phyloP scores from a whole-genome alignment of 2,888 invertebrate species.

The Agrilus mali region DNA sequence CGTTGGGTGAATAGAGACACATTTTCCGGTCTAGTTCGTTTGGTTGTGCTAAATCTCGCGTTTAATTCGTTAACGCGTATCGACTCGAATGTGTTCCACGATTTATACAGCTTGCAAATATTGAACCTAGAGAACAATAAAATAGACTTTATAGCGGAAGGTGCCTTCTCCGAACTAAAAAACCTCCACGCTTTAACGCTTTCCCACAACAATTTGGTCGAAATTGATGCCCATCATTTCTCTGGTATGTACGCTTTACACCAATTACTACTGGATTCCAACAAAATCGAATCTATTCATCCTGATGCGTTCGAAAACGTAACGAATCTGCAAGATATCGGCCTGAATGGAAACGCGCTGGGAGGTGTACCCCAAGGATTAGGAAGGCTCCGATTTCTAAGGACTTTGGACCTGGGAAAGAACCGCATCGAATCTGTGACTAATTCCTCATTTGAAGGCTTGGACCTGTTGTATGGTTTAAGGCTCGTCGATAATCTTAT shows the following conservation, averaged over 20 bases:
- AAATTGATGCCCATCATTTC: conserved; percentile 57
- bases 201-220: conserved; percentile 56
- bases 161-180: conserved; percentile 61
- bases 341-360: conserved; percentile 60
- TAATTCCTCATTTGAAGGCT: conserved; percentile 59
- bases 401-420: conserved; percentile 69
- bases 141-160: conserved; percentile 55
- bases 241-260: conserved; percentile 61
- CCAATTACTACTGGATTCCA: conserved; percentile 62
- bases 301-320: conserved; percentile 63
- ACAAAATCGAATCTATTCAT: conserved; percentile 56
- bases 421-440: conserved; percentile 62
- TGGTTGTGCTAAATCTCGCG: conserved; percentile 63
- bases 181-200: conserved; percentile 66
- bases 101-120: conserved; percentile 61
- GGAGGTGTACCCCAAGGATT: conserved; percentile 58
- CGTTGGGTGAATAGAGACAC: conserved; percentile 67
- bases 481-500: conserved; percentile 70
- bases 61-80: conserved; percentile 60
- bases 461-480: conserved; percentile 62
- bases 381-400: conserved; percentile 54
- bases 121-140: conserved; percentile 61
- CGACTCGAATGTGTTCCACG: conserved; percentile 59
- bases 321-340: conserved; percentile 64
- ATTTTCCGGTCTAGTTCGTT: conserved; percentile 58